phyloP scores from a whole-genome alignment of 53 echinoderm and acorn worm genomes.

The Actinopyga echinites region DNA sequence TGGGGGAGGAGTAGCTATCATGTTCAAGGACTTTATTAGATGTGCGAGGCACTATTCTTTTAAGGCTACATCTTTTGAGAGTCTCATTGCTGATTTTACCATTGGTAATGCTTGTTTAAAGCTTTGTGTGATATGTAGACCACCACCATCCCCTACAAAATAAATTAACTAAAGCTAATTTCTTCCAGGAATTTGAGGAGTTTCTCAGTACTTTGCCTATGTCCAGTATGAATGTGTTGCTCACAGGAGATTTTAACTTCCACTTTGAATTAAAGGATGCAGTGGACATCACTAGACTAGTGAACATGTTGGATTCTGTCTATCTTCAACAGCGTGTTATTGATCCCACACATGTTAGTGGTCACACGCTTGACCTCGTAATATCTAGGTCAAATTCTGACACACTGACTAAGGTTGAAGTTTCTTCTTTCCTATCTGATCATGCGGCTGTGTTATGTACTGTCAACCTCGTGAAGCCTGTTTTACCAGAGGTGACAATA shows the following conservation, averaged over 20 bases:
- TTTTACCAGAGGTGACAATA: not conserved
- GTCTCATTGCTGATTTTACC: not conserved
- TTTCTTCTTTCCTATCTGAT: no score
- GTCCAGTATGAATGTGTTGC: not conserved
- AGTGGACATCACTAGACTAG: not conserved
- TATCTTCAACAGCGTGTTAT: no score
- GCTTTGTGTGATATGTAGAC: not conserved
- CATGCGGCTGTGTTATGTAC: not conserved
- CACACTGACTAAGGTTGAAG: no score
- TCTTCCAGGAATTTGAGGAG: constrained; percentile 10
- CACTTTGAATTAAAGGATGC: not conserved
- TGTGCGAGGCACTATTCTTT: not conserved
- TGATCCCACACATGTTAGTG: no score
- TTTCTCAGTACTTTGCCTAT: not conserved
- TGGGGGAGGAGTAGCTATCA: not conserved
- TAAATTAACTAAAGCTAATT: constrained; percentile 12
- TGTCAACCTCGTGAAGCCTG: no score
- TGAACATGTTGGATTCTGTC: not conserved
- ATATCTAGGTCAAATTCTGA: no score
- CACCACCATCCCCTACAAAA: constrained; percentile 13
- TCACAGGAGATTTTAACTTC: constrained; percentile 27
- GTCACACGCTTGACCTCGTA: no score
- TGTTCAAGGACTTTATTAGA: no score
- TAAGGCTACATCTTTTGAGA: no score
- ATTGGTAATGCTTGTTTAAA: constrained; percentile 7